phyloP scores from a whole-genome alignment of 2,888 invertebrate species.

The Neoscelio sp. region DNA sequence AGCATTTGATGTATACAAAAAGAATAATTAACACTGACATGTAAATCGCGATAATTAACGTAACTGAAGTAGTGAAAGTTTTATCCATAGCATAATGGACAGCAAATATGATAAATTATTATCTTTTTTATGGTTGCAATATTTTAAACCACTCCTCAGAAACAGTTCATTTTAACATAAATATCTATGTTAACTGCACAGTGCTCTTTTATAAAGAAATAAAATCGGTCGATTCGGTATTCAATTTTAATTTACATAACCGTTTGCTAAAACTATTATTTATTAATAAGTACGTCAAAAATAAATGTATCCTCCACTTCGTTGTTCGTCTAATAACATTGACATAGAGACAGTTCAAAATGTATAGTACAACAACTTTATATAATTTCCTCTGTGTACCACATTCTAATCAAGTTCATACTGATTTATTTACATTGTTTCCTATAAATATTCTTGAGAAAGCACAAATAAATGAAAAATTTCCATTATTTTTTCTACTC shows the following conservation, averaged over 20 bases:
- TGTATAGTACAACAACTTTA: slow-evolving; percentile 9
- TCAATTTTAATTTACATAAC: background rate
- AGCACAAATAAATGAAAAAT: too few species aligned
- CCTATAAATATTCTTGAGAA: too few species aligned
- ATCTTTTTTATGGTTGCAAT: slow-evolving; percentile 15
- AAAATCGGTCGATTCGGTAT: background rate
- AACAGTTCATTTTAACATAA: slow-evolving; percentile 20
- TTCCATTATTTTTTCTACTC: too few species aligned
- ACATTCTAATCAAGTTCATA: too few species aligned
- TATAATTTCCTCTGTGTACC: too few species aligned
- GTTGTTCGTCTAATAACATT: slow-evolving; percentile 17
- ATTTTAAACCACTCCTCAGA: slow-evolving; percentile 25
- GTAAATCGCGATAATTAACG: slow-evolving; percentile 58
- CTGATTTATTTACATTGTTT: too few species aligned
- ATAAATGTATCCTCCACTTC: too few species aligned
- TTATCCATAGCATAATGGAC: slow-evolving; percentile 41
- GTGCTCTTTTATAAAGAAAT: background rate
- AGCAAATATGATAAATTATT: slow-evolving; percentile 55
- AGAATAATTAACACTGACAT: slow-evolving; percentile 51
- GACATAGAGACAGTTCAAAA: slow-evolving; percentile 14
- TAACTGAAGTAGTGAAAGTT: slow-evolving; percentile 63
- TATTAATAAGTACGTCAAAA: too few species aligned
- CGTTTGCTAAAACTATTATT: too few species aligned
- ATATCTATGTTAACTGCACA: slow-evolving; percentile 8
- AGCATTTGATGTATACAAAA: slow-evolving; percentile 23